Evolutionary conservation across 2,888 invertebrate species (phyloP).

Genomic region (Drosophila meridionalis): DNA sequence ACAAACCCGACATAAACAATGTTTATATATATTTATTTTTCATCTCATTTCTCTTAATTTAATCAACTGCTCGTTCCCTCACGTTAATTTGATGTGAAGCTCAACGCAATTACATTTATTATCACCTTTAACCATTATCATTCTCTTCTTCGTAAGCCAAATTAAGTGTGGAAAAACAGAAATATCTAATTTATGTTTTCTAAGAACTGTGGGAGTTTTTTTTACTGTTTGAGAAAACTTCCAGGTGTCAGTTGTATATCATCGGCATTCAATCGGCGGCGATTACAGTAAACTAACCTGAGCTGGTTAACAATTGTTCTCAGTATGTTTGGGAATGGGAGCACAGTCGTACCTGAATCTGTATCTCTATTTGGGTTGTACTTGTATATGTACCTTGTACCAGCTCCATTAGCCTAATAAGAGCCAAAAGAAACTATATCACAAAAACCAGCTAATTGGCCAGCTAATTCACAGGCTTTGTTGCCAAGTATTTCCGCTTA

Average conservation of each 20-base stretch:
- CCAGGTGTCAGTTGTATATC: constrained; percentile 40
- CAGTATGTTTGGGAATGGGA: constrained; percentile 31
- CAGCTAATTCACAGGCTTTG: constrained; percentile 26
- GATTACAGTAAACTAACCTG: constrained; percentile 31
- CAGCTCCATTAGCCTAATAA: constrained; percentile 38
- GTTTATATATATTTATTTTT: constrained; percentile 12
- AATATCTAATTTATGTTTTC: constrained; percentile 72
- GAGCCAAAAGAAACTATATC: constrained; percentile 11
- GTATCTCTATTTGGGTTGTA: background rate
- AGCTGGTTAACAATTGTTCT: constrained; percentile 24
- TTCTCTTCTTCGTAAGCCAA: constrained; percentile 28
- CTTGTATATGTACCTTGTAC: background rate
- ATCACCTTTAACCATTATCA: constrained; percentile 27
- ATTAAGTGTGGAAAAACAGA: constrained; percentile 16
- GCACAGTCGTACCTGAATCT: background rate
- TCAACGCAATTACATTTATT: constrained; percentile 70
- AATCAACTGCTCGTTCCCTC: constrained; percentile 54
- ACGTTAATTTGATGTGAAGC: constrained; percentile 58
- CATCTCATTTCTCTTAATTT: constrained; percentile 48
- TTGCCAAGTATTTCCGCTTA: constrained; percentile 13
- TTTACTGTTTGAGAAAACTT: background rate
- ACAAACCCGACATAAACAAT: constrained; percentile 21
- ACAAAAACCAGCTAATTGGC: constrained; percentile 30
- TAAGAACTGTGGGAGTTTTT: constrained; percentile 74
- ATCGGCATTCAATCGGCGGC: constrained; percentile 51